Evolutionary conservation across 2,888 invertebrate genomes (phyloP).

Genomic region (Leucoma salicis): DNA sequence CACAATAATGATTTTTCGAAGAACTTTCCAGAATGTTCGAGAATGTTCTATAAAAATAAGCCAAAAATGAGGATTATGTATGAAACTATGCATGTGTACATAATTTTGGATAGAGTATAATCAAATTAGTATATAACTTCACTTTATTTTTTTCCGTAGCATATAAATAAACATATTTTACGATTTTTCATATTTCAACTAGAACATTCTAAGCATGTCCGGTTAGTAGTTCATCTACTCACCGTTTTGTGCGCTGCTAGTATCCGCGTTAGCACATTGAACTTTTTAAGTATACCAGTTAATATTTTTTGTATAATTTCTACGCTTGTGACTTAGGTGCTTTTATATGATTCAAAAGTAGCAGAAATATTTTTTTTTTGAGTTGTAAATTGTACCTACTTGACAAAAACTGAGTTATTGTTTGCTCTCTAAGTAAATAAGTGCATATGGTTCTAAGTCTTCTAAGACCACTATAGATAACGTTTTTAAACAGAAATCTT

Average conservation of each 20-base stretch:
- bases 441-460: too few species aligned
- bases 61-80: slow-evolving; percentile 21
- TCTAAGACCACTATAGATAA: too few species aligned
- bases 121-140: background rate
- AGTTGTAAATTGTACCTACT: too few species aligned
- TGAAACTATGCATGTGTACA: slow-evolving; percentile 18
- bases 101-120: background rate
- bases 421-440: too few species aligned
- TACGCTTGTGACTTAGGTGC: too few species aligned
- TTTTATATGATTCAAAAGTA: too few species aligned
- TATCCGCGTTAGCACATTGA: slow-evolving; percentile 44
- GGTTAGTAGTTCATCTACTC: slow-evolving; percentile 41
- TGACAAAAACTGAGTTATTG: too few species aligned
- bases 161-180: slow-evolving; percentile 26
- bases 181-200: slow-evolving; percentile 32
- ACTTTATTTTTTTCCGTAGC: slow-evolving; percentile 4
- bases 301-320: slow-evolving; percentile 11
- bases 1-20: slow-evolving; percentile 7
- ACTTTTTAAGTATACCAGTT: slow-evolving; percentile 26
- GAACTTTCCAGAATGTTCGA: slow-evolving; percentile 57
- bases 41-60: slow-evolving; percentile 47
- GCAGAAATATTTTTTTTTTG: too few species aligned
- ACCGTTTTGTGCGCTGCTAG: slow-evolving; percentile 46
- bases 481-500: too few species aligned
- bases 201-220: slow-evolving; percentile 66